Conservation (phyloP, 2,113 vertebrate genomes). For the Solenodon paradoxus region DNA sequence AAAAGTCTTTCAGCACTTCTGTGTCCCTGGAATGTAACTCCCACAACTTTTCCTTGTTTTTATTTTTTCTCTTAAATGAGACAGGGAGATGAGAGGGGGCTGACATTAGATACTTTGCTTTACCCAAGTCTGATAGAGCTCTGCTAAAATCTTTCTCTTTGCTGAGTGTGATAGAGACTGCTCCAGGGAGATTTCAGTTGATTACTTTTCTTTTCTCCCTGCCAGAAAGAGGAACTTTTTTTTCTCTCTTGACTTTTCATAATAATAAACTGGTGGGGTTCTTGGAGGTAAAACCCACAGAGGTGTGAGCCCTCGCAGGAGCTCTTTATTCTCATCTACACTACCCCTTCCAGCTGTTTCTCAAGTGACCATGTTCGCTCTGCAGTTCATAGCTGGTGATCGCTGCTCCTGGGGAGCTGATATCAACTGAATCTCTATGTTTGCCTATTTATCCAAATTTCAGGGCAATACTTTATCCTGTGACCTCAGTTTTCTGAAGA, state of each 20-base stretch:
- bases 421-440: not conserved
- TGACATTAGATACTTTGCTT: not conserved
- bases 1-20: not conserved
- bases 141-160: not conserved
- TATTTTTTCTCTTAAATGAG: not conserved
- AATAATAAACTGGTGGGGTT: not conserved
- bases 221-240: not conserved
- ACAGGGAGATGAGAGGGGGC: not conserved
- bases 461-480: not conserved
- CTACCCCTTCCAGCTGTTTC: not conserved
- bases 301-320: not conserved
- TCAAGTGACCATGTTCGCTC: not conserved
- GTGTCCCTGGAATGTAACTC: not conserved
- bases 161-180: not conserved
- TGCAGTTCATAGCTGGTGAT: too few relatives aligned
- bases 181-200: not conserved
- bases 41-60: not conserved
- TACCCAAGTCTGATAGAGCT: not conserved
- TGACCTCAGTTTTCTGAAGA: not conserved
- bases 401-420: not conserved
- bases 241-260: not conserved
- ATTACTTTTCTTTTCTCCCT: too few relatives aligned
- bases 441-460: not conserved
- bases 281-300: not conserved
- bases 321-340: not conserved